These are phyloP conservation scores for Acleris cristana DNA, from an alignment of 2,888 invertebrate genomes.

Conservation along the genomic window DNA sequence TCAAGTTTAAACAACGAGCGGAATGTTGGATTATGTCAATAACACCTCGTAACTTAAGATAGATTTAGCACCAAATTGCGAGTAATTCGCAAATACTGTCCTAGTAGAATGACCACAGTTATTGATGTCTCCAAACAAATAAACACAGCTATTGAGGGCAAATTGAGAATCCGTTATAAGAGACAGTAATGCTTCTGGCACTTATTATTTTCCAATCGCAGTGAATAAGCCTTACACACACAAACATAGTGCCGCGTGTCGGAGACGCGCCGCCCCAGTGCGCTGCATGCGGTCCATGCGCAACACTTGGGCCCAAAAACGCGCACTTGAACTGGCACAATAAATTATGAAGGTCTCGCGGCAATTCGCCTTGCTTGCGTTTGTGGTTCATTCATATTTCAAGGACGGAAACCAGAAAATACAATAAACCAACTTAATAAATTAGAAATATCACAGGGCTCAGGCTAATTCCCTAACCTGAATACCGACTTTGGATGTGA, in stretches of 20 bases:
- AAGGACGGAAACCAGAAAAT: conserved; percentile 8
- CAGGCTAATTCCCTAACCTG: no score
- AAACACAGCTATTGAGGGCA: conserved; percentile 57
- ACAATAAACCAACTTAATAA: background rate
- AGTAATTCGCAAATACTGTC: conserved; percentile 26
- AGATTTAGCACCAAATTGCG: conserved; percentile 3
- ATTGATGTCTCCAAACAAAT: conserved; percentile 41
- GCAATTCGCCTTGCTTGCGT: conserved; percentile 46
- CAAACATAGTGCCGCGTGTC: conserved; percentile 36
- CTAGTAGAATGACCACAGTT: conserved; percentile 29
- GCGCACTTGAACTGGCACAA: conserved; percentile 38
- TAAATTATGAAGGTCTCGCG: conserved; percentile 48
- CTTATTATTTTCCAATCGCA: conserved; percentile 62
- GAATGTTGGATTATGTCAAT: background rate
- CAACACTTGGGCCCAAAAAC: conserved; percentile 38
- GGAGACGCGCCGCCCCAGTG: conserved; percentile 34
- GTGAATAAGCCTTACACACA: conserved; percentile 39
- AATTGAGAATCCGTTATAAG: conserved; percentile 63
- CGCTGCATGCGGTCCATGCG: conserved; percentile 4
- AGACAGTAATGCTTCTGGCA: conserved; percentile 52
- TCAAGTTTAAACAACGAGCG: background rate
- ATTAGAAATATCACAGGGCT: no score
- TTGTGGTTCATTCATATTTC: conserved; percentile 38
- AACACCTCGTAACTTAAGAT: background rate
- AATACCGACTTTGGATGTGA: no score